Evolutionary conservation across 92 coral and sea anemone species (phyloP).

Genomic region (Desmophyllum pertusum): DNA sequence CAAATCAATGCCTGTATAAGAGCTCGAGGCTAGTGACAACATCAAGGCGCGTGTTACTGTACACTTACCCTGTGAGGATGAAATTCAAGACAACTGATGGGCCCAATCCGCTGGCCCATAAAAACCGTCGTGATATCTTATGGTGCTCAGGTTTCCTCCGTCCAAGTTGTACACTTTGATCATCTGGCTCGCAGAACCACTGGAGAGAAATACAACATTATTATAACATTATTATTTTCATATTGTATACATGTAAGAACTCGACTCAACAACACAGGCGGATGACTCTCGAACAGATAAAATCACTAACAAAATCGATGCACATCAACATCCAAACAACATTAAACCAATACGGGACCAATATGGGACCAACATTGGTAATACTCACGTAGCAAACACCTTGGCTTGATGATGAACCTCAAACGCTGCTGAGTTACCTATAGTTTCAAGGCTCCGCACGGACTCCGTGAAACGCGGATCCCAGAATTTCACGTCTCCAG

Average conservation of each 20-base stretch:
- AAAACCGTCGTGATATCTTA: slow-evolving; percentile 96
- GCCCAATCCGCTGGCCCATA: slow-evolving; percentile 99
- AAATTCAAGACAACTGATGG: slow-evolving; percentile 85
- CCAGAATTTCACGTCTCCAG: slow-evolving; percentile 94
- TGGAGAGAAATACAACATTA: neutral
- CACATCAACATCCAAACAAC: neutral
- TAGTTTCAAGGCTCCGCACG: slow-evolving; percentile 79
- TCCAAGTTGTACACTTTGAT: slow-evolving; percentile 80
- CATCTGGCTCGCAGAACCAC: slow-evolving; percentile 96
- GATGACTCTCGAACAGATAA: neutral
- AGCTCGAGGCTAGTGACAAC: neutral
- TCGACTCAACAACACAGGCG: neutral
- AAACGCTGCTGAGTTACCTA: slow-evolving; percentile 84
- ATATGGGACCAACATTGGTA: neutral
- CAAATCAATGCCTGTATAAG: neutral
- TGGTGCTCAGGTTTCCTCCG: slow-evolving; percentile 79
- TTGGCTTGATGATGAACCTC: slow-evolving; percentile 94
- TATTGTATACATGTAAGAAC: too few relatives aligned
- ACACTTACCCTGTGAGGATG: slow-evolving; percentile 95
- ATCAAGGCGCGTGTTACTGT: neutral
- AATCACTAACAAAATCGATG: neutral
- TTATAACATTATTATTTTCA: too few relatives aligned
- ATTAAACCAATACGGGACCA: neutral
- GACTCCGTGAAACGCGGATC: slow-evolving; percentile 97
- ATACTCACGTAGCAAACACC: slow-evolving; percentile 82